Conservation (phyloP, 2,797 vertebrate genomes). For the Parauchenoglanis ngamensis region DNA sequence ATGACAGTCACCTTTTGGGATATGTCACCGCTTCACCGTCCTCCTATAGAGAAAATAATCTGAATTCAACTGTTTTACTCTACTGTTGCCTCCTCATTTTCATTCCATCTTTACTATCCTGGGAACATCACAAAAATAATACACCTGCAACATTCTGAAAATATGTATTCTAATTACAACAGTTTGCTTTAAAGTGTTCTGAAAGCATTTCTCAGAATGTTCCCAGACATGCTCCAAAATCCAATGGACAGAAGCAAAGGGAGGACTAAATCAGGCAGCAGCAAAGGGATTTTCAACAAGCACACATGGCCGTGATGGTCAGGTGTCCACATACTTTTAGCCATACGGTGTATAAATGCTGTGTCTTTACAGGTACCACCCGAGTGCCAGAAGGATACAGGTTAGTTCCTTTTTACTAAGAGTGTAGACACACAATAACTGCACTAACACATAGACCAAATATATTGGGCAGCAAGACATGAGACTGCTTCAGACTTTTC, state of each 20-base stretch:
- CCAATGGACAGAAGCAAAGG: not conserved
- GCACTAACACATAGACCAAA: constrained; percentile 8
- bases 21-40: constrained; percentile 35
- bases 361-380: not conserved
- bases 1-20: constrained; percentile 47
- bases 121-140: not conserved
- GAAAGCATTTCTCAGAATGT: not conserved
- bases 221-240: not conserved
- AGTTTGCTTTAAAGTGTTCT: not conserved
- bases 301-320: not conserved
- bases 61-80: constrained; percentile 43
- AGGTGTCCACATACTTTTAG: not conserved
- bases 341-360: not conserved
- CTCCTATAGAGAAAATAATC: constrained; percentile 9
- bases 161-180: not conserved
- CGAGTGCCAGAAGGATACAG: not conserved
- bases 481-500: constrained; percentile 19
- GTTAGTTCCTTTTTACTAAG: not conserved
- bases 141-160: not conserved
- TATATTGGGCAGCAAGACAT: constrained; percentile 14
- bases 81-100: constrained; percentile 26
- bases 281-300: not conserved
- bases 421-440: not conserved
- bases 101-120: not conserved
- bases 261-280: too few relatives aligned